phyloP scores from a whole-genome alignment of 1,140 invertebrate genomes.

The Bombus vancouverensis region DNA sequence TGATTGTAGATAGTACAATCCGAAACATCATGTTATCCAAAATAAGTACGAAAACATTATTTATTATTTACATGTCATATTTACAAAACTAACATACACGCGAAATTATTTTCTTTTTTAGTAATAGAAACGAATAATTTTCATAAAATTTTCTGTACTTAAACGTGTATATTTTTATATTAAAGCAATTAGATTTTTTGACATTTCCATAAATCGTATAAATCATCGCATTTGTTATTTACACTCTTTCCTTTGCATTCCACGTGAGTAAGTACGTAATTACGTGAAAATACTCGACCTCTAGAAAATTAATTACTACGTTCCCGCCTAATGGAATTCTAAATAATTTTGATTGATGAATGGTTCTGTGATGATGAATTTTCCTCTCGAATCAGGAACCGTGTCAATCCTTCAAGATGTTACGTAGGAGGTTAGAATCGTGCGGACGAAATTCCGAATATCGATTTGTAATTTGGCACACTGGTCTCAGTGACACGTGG shows the following conservation, averaged over 20 bases:
- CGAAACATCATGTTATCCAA: background rate
- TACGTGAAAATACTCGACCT: background rate
- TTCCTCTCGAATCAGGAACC: background rate
- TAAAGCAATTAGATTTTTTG: background rate
- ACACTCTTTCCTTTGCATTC: background rate
- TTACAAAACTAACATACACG: no score
- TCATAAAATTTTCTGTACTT: background rate
- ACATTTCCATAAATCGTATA: background rate
- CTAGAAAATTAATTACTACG: conserved; percentile 24
- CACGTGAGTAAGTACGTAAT: background rate
- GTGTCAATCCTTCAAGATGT: conserved; percentile 43
- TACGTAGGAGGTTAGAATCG: conserved; percentile 26
- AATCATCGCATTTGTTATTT: background rate
- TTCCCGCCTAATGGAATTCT: conserved; percentile 30
- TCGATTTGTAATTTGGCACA: conserved; percentile 53
- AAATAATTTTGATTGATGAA: conserved; percentile 35
- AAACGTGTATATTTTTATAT: background rate
- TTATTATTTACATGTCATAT: background rate
- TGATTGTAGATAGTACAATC: background rate
- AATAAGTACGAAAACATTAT: background rate
- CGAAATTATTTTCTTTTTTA: no score
- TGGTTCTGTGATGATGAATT: conserved; percentile 15
- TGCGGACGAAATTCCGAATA: conserved; percentile 34
- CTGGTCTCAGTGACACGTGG: conserved; percentile 36
- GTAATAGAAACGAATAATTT: no score